phyloP scores from a whole-genome alignment of 2,113 vertebrate species.

The Antidorcas marsupialis region DNA sequence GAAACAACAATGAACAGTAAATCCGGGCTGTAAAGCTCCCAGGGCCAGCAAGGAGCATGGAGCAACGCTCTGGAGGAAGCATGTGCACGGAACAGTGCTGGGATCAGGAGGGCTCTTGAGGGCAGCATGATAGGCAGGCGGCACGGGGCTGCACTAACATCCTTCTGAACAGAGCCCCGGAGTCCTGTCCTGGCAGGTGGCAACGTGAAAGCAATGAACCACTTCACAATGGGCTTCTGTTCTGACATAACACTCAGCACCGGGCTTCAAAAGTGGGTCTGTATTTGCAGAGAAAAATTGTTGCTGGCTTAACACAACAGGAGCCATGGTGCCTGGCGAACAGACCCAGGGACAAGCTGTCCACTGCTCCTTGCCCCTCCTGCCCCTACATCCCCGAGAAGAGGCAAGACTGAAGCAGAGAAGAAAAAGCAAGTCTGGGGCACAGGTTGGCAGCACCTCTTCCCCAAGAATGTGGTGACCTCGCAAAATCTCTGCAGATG shows the following conservation, averaged over 20 bases:
- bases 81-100: fast-evolving
- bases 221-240: conserved; percentile 23
- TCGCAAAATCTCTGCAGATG: not conserved
- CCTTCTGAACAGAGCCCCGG: not conserved
- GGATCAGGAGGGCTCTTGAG: not conserved
- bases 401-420: not conserved
- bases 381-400: not conserved
- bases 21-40: conserved; percentile 32
- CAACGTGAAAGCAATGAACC: not conserved
- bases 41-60: not conserved
- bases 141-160: not conserved
- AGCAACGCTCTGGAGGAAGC: not conserved
- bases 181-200: not conserved
- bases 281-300: conserved; percentile 28
- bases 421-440: not conserved
- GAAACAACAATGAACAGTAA: conserved; percentile 54
- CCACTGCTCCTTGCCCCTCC: not conserved
- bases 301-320: not conserved
- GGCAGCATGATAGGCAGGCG: not conserved
- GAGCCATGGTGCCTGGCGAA: not conserved
- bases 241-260: not conserved
- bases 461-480: not conserved
- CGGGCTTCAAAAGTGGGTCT: not conserved
- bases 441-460: not conserved
- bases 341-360: not conserved